These are phyloP conservation scores for Brachionus sp. DNA, from an alignment of 1,140 invertebrate genomes.

Conservation along the genomic window DNA sequence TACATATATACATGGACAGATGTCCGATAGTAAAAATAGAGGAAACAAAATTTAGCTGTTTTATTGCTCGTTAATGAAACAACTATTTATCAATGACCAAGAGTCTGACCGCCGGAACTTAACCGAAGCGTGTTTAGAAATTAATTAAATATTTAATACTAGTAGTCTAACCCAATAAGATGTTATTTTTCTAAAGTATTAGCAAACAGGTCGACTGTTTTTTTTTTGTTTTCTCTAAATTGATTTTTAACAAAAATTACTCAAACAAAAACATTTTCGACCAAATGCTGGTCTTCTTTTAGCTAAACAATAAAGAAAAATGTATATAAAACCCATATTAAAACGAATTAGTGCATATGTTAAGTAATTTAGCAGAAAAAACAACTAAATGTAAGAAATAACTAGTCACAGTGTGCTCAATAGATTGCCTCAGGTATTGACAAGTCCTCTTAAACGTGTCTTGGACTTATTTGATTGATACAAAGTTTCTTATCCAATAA, in stretches of 20 bases:
- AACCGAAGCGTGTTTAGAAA: conserved; percentile 18
- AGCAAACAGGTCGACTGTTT: not conserved
- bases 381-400: not conserved
- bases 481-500: conserved; percentile 5
- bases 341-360: too few species aligned
- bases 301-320: too few species aligned
- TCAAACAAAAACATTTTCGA: not conserved
- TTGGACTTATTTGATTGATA: not conserved
- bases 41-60: conserved; percentile 7
- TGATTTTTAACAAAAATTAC: not conserved
- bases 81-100: conserved; percentile 3
- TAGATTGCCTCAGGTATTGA: not conserved
- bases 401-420: not conserved
- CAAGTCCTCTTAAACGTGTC: not conserved
- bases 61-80: not conserved
- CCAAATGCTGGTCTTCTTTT: not conserved
- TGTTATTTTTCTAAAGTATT: conserved; percentile 16
- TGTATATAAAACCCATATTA: too few species aligned
- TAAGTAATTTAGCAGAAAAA: not conserved
- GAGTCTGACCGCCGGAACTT: not conserved
- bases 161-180: not conserved
- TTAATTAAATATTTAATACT: conserved; percentile 23
- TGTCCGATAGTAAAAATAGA: not conserved
- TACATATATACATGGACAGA: not conserved
- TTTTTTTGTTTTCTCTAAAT: conserved; percentile 10